Percentiles rank a stretch among this genome's conserved stretches.
phyloP scores from a whole-genome alignment of 2,888 invertebrate species.

The Monochamus alternatus region DNA sequence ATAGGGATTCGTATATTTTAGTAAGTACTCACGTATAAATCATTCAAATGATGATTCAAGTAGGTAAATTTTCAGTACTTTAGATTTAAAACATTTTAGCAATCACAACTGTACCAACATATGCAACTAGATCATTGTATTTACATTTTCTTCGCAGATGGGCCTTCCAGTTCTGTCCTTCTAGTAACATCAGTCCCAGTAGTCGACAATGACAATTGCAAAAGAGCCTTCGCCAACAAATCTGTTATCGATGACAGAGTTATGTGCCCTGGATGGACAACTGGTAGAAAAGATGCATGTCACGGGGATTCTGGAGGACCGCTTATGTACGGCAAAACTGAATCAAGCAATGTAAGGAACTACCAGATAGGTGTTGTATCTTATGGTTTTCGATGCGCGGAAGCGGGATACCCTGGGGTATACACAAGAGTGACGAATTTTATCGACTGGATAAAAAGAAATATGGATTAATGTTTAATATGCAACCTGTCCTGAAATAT shows the following conservation, averaged over 20 bases:
- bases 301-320: conserved; percentile 90
- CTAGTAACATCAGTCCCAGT: conserved; percentile 83
- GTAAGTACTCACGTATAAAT: conserved; percentile 73
- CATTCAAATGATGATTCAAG: no score
- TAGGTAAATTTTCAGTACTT: no score
- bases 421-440: conserved; percentile 77
- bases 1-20: conserved; percentile 83
- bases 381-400: conserved; percentile 79
- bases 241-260: conserved; percentile 77
- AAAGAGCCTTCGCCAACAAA: conserved; percentile 73
- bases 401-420: conserved; percentile 77
- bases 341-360: conserved; percentile 62
- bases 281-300: conserved; percentile 82
- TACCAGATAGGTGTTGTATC: conserved; percentile 81
- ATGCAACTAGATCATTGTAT: no score
- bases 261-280: conserved; percentile 80
- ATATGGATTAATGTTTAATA: conserved; percentile 57
- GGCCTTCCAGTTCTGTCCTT: conserved; percentile 77
- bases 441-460: conserved; percentile 76
- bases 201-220: conserved; percentile 76
- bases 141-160: conserved; percentile 72
- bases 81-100: no score
- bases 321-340: conserved; percentile 73
- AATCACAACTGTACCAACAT: no score
- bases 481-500: neutral